Evolutionary conservation across 2,113 vertebrate genomes (phyloP), one percentile per base, ranked within the genome.

Genomic region (Helogale parvula): DNA sequence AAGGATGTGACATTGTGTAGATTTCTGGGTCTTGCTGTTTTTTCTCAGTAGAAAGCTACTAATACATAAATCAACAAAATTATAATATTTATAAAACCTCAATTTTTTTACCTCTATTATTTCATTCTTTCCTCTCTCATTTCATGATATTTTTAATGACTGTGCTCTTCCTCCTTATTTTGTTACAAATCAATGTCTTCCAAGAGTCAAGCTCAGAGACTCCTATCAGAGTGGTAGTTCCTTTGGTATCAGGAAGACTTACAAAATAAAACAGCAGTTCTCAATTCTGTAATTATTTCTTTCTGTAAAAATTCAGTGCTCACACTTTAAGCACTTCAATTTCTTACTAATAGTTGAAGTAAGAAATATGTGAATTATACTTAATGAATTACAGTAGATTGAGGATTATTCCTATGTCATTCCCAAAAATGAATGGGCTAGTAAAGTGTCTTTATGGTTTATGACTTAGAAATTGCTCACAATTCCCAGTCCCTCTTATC

Each of bases 101-200:
- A 4, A 15, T 65, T 76, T 54, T 85, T 85, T 52, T 65, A 79
- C 38, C 29, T 82, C 65, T 19, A 63, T 65, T 65, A 88, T 88
- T 85, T 86, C 57, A 5, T 6, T 88, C 47, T 35, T 54, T 63
- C 33, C 35, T 57, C 35, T 57, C 35, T 94, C 76, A 45, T 31
- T 84, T 85, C 29, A 71, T 54, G 33, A 60, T 38, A 96, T 81
- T 81, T 92, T 71, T n/a, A 93, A 63, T 80, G 17, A 94, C 25
- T 71, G 81, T 94, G 5, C 45, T 92, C 29, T 16, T 85, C 63
- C 31, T 93, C 94, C 13, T 88, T 90, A 47, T 71, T 96, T 87
- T 35, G 1, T 16, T 90, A 47, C 69, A 38, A 94, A 19, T 85
- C 79, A 90, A 3, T 52, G 23, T 71, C 17, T 35, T 89, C 52